A percentile compares a stretch with the other conserved stretches of the same genome.
Evolutionary conservation across 2,888 invertebrate genomes (phyloP).

Genomic region (Zelleria hepariella): DNA sequence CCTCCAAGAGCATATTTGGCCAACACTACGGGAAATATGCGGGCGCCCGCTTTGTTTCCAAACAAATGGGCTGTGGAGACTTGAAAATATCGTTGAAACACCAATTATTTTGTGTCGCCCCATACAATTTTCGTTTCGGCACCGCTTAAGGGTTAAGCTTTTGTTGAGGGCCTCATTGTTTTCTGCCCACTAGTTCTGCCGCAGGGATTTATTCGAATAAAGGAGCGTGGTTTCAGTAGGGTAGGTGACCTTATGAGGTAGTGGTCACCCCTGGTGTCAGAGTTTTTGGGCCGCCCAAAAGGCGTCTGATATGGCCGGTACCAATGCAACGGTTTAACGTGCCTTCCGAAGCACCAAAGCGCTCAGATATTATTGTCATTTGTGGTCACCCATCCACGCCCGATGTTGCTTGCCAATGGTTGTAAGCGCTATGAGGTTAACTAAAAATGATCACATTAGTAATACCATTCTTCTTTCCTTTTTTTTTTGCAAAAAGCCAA

Average conservation of each 20-base stretch:
- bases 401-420: no score
- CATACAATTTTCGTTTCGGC: slow-evolving; percentile 14
- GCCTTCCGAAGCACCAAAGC: background rate
- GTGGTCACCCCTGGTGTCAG: no score
- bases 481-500: no score
- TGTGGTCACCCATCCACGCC: no score
- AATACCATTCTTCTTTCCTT: no score
- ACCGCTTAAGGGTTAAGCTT: background rate
- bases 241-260: background rate
- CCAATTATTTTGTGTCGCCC: slow-evolving; percentile 13
- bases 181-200: background rate
- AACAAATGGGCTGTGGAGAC: slow-evolving; percentile 30
- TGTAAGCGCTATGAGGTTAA: no score
- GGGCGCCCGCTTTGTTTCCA: slow-evolving; percentile 24
- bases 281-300: no score
- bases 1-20: slow-evolving; percentile 20
- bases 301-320: no score
- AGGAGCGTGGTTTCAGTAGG: background rate
- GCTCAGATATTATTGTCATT: no score
- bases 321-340: no score
- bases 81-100: slow-evolving; percentile 16
- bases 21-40: slow-evolving; percentile 19
- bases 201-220: background rate
- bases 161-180: background rate
- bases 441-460: no score